phyloP scores from a whole-genome alignment of 2,113 vertebrate species.

The Fukomys damarensis region DNA sequence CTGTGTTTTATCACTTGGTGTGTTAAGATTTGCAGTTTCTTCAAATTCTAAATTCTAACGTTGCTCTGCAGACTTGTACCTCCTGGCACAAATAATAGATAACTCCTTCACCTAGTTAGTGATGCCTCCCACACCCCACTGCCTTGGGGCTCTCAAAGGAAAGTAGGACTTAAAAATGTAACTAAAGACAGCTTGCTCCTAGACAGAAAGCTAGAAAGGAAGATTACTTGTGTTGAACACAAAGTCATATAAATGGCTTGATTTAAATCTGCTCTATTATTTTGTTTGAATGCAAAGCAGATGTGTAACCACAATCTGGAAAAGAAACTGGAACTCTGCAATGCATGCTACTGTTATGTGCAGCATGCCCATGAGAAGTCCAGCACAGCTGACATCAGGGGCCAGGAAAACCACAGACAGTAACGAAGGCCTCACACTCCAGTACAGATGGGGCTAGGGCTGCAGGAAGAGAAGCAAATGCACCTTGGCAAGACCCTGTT shows the following conservation, averaged over 20 bases:
- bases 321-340: conserved; percentile 16
- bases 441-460: not conserved
- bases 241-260: not conserved
- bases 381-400: not conserved
- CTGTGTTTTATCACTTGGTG: conserved; percentile 67
- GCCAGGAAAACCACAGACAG: conserved; percentile 1
- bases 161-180: not conserved
- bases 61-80: conserved; percentile 32
- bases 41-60: conserved; percentile 51
- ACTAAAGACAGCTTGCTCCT: conserved; percentile 58
- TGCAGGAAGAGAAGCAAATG: not conserved
- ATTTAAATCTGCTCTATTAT: conserved; percentile 52
- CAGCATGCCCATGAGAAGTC: not conserved
- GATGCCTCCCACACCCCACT: not conserved
- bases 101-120: not conserved
- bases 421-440: not conserved
- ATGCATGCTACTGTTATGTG: not conserved
- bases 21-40: conserved; percentile 66
- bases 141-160: not conserved
- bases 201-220: not conserved
- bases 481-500: not conserved
- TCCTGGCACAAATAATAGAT: conserved; percentile 47
- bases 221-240: conserved; percentile 51
- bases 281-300: conserved; percentile 56
- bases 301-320: conserved; percentile 14